These are phyloP conservation scores for Protonibea diacanthus DNA, from an alignment of 2,797 vertebrate species.

Conservation along the genomic window DNA sequence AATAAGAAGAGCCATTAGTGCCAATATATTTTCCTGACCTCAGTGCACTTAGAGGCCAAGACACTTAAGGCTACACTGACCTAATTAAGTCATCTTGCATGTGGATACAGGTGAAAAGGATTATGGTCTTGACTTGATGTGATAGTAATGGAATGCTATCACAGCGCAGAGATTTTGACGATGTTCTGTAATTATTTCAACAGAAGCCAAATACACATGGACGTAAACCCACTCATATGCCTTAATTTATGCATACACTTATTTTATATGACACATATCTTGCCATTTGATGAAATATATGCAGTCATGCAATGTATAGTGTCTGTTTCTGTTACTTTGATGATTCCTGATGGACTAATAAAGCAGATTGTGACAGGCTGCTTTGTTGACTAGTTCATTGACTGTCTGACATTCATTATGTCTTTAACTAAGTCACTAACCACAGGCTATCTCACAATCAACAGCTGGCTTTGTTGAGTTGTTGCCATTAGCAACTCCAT, in stretches of 20 bases:
- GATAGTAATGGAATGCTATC: slow-evolving; percentile 6
- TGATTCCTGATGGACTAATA: slow-evolving; percentile 26
- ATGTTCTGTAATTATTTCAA: background rate
- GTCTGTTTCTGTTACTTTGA: slow-evolving; percentile 13
- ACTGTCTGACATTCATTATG: slow-evolving; percentile 14
- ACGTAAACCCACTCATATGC: slow-evolving; percentile 1
- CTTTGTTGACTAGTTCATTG: background rate
- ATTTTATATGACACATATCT: background rate
- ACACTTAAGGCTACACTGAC: slow-evolving; percentile 31
- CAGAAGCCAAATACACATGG: background rate
- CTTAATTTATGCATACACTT: no score
- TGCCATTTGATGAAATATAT: slow-evolving; percentile 7
- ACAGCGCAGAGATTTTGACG: background rate
- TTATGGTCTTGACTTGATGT: slow-evolving; percentile 15
- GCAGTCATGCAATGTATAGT: slow-evolving; percentile 21
- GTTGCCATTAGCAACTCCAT: slow-evolving; percentile 21
- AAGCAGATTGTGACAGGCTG: slow-evolving; percentile 26
- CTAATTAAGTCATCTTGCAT: slow-evolving; percentile 55
- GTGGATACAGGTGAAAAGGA: slow-evolving; percentile 10
- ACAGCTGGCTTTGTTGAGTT: slow-evolving; percentile 4
- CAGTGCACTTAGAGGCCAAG: slow-evolving; percentile 41
- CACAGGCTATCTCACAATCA: slow-evolving; percentile 4
- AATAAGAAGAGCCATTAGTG: slow-evolving; percentile 49
- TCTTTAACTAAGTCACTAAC: background rate
- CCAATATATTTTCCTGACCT: slow-evolving; percentile 46